These are phyloP conservation scores for Ispidina lecontei DNA, from an alignment of 2,797 vertebrate genomes.

Conservation along the genomic window DNA sequence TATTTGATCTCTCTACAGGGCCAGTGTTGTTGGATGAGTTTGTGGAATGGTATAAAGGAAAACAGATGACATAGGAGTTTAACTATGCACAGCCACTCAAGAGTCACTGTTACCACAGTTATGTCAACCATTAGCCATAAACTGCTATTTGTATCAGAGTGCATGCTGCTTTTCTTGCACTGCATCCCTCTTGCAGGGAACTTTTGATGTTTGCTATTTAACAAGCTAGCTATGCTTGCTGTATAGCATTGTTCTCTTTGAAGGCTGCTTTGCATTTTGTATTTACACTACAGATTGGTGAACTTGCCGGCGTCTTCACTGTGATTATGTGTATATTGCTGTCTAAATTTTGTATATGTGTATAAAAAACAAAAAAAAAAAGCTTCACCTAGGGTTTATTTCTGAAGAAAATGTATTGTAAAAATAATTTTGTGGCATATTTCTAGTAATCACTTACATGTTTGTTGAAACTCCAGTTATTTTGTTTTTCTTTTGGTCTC, in stretches of 20 bases:
- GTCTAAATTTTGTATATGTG: conserved; percentile 92
- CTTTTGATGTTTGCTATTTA: conserved; percentile 81
- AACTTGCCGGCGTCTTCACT: conserved; percentile 90
- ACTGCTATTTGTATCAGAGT: conserved; percentile 82
- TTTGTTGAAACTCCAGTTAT: conserved; percentile 53
- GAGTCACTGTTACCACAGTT: conserved; percentile 90
- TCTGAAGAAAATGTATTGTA: conserved; percentile 83
- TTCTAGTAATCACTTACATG: conserved; percentile 74
- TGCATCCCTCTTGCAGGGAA: conserved; percentile 75
- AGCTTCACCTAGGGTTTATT: conserved; percentile 82
- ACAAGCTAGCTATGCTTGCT: conserved; percentile 81
- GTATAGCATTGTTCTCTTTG: conserved; percentile 83
- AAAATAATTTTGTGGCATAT: conserved; percentile 82
- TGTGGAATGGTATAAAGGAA: conserved; percentile 99
- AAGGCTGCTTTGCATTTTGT: conserved; percentile 89
- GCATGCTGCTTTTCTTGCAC: conserved; percentile 85
- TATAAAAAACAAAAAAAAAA: conserved; percentile 75
- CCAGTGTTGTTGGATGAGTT: conserved; percentile 99
- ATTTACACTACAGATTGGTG: conserved; percentile 87
- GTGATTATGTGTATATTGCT: conserved; percentile 91
- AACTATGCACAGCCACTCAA: conserved; percentile 79
- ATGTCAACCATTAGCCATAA: conserved; percentile 86
- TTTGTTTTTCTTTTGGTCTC: conserved; percentile 74
- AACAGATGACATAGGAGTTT: conserved; percentile 93
- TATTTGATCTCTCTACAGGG: conserved; percentile 83